Base-by-base conservation (phyloP, 2,888 invertebrate species). In the Napeogenes sylphis region DNA sequence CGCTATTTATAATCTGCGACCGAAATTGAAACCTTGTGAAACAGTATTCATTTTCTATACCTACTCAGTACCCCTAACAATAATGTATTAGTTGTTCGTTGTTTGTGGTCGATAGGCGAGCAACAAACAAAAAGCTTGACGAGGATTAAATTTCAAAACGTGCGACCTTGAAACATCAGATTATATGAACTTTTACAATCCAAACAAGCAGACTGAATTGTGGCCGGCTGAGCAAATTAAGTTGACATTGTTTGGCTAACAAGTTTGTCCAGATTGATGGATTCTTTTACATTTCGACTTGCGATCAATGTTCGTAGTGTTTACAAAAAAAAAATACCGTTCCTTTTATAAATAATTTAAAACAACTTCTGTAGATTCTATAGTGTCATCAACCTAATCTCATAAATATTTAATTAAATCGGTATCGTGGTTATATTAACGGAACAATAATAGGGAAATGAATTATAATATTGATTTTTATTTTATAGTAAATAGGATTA, bases 121-220 rank as follows among this genome's bases (percentile, higher is more conserved):
- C 59, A 65, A 64, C 66, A 60, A 67, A 65, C 66, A 76, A 76
- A 79, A 80, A 80, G 79, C 80, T 82, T 71, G 79, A 75, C 80
- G 81, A 59, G 78, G 78, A 84, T 83, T 80, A 77, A 70, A 78
- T 87, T 86, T 79, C 86, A 83, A 81, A 84, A 85, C 75, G 60
- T 47, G 46, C 74, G 81, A 82, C 86, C 85, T 86, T 85, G 80
- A 82, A 76, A 75, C 80, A 79, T 82, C 81, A 80, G 80, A 84
- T 83, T 81, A 84, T 80, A 79, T 79, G 79, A 81, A 84, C 84
- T 84, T 85, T 84, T 86, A 85, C 85, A 81, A 82, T 83, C 71
- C 73, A 75, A 73, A 61, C 55, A 75, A 70, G 73, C 73, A 21
- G 21, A 72, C 75, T 81, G 78, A 81, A 82, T 80, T 74, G 76